phyloP scores from a whole-genome alignment of 2,113 vertebrate species.

The Haemorhous mexicanus region DNA sequence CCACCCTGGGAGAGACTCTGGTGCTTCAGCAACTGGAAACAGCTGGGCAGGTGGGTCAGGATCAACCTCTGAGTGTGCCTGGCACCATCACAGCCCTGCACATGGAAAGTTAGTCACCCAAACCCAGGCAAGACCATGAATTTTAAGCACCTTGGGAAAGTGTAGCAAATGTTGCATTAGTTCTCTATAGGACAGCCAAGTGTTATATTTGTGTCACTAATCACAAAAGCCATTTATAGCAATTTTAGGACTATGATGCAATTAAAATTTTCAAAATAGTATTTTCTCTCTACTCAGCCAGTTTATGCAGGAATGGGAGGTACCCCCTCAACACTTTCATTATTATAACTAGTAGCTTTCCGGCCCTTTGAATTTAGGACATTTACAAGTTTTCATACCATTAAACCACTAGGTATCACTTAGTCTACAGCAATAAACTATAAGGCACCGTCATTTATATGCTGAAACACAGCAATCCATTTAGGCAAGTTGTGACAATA shows the following conservation, averaged over 20 bases:
- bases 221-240: not conserved
- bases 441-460: not conserved
- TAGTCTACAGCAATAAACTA: not conserved
- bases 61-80: not conserved
- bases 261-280: slow-evolving; percentile 31
- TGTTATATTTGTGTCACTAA: not conserved
- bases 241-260: not conserved
- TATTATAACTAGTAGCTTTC: not conserved
- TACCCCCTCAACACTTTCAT: not conserved
- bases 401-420: not conserved
- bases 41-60: slow-evolving; percentile 28
- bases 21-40: slow-evolving; percentile 56
- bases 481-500: not conserved
- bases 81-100: not conserved
- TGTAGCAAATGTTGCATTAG: not conserved
- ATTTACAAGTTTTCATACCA: not conserved
- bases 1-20: not conserved
- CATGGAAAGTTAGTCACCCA: not conserved
- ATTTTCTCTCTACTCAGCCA: not conserved
- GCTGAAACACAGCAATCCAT: not conserved
- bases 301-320: not conserved
- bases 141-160: slow-evolving; percentile 9
- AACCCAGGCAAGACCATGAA: not conserved
- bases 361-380: not conserved
- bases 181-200: not conserved